These are phyloP conservation scores for Chaetops frenatus DNA, from an alignment of 2,113 vertebrate species.

Conservation along the genomic window DNA sequence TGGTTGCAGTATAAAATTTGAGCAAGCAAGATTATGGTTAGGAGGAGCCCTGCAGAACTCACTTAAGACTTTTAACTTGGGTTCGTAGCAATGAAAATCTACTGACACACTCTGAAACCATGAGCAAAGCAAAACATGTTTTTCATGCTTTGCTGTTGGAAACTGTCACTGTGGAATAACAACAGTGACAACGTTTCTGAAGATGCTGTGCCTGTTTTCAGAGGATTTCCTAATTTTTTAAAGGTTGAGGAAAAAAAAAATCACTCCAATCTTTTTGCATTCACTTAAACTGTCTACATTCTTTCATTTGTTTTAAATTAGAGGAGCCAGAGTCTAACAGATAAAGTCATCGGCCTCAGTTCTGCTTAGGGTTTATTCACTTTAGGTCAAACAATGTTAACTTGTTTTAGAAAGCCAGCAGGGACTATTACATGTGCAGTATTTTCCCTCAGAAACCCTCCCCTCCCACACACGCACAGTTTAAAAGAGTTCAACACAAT, in stretches of 20 bases:
- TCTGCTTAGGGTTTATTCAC: conserved; percentile 32
- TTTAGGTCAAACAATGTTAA: conserved; percentile 51
- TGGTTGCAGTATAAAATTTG: background rate
- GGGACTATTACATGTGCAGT: conserved; percentile 17
- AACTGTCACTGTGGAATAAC: conserved; percentile 16
- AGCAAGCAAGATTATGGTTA: background rate
- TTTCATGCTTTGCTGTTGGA: conserved; percentile 24
- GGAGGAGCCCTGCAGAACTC: conserved; percentile 3
- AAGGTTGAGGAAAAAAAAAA: background rate
- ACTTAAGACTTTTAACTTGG: background rate
- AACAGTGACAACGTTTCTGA: conserved; percentile 25
- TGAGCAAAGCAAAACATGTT: conserved; percentile 17
- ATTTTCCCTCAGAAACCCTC: conserved; percentile 34
- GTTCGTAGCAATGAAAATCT: background rate
- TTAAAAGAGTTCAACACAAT: conserved; percentile 28
- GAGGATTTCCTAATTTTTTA: conserved; percentile 30
- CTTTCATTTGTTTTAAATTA: conserved; percentile 62
- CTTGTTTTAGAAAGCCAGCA: conserved; percentile 40
- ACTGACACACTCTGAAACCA: background rate
- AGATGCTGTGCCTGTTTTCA: background rate
- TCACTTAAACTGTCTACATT: background rate
- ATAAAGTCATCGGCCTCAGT: conserved; percentile 46
- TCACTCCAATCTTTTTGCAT: background rate
- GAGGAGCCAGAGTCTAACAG: conserved; percentile 23
- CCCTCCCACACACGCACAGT: background rate